A percentile compares a stretch with the other conserved stretches of the same genome.
phyloP scores from a whole-genome alignment of 37 sponge, comb jelly and placozoan species.

The Theonella swinhoei region DNA sequence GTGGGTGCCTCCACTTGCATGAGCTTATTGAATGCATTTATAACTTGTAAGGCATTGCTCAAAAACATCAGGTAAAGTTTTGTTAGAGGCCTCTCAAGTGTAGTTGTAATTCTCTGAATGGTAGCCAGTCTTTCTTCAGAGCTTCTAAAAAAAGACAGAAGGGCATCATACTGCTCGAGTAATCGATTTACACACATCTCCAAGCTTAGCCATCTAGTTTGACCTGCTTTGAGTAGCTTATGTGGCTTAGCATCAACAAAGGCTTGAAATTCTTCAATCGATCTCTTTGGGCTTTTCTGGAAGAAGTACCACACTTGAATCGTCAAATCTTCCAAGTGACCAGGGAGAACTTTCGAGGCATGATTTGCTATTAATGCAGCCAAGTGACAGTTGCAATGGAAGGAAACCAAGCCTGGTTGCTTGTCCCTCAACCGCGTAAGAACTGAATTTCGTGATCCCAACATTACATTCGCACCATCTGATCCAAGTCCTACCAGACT shows the following conservation, averaged over 20 bases:
- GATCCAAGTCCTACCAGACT: conserved; percentile 14
- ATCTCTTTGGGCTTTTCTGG: conserved; percentile 19
- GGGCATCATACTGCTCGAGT: background rate
- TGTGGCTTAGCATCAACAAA: background rate
- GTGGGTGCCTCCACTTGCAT: background rate
- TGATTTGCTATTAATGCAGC: conserved; percentile 9
- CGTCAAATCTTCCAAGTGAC: conserved; percentile 14
- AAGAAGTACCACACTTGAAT: conserved; percentile 19
- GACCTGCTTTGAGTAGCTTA: conserved; percentile 21
- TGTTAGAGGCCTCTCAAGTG: background rate
- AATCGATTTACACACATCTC: conserved; percentile 10
- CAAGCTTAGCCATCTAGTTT: conserved; percentile 36
- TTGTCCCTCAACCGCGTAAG: background rate
- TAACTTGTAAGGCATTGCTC: background rate
- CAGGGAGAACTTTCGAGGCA: conserved; percentile 6
- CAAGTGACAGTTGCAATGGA: conserved; percentile 25
- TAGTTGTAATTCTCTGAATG: background rate
- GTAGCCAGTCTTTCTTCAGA: background rate
- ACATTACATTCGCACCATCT: conserved; percentile 33
- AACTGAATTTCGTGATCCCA: conserved; percentile 1
- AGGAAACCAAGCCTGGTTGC: background rate
- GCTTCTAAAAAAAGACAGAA: conserved; percentile 7
- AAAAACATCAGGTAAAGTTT: background rate
- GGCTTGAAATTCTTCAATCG: conserved; percentile 6
- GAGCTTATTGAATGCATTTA: background rate